A percentile compares a stretch with the other conserved stretches of the same genome.
These are phyloP conservation scores for Prietella phreatophila DNA, from an alignment of 2,113 vertebrate genomes.

Conservation along the genomic window DNA sequence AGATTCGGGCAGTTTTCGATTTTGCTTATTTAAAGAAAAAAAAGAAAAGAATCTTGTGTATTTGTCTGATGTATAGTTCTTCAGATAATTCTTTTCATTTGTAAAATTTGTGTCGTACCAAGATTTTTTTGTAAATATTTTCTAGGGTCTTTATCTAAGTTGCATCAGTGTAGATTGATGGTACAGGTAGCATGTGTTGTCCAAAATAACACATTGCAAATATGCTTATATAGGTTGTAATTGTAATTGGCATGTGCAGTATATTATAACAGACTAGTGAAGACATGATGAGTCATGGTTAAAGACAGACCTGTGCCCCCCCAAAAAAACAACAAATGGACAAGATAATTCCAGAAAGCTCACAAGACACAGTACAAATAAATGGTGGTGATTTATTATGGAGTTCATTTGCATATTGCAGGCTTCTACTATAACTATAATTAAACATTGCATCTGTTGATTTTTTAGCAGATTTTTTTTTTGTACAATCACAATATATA, in stretches of 20 bases:
- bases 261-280: not conserved
- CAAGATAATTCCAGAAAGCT: not conserved
- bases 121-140: not conserved
- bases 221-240: not conserved
- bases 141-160: not conserved
- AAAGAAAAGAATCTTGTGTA: not conserved
- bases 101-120: not conserved
- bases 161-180: constrained; percentile 1
- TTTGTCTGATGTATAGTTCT: not conserved
- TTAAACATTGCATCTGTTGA: not conserved
- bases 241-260: not conserved
- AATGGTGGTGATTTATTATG: not conserved
- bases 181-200: not conserved
- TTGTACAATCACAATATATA: not conserved
- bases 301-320: not conserved
- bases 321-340: not conserved
- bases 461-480: not conserved
- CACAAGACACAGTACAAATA: not conserved
- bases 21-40: not conserved
- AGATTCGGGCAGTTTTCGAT: not conserved
- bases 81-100: not conserved
- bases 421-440: too few relatives aligned
- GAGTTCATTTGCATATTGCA: not conserved
- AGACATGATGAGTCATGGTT: not conserved
- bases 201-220: not conserved